Base-by-base conservation (phyloP, 2,113 vertebrate species). In the Galemys pyrenaicus region DNA sequence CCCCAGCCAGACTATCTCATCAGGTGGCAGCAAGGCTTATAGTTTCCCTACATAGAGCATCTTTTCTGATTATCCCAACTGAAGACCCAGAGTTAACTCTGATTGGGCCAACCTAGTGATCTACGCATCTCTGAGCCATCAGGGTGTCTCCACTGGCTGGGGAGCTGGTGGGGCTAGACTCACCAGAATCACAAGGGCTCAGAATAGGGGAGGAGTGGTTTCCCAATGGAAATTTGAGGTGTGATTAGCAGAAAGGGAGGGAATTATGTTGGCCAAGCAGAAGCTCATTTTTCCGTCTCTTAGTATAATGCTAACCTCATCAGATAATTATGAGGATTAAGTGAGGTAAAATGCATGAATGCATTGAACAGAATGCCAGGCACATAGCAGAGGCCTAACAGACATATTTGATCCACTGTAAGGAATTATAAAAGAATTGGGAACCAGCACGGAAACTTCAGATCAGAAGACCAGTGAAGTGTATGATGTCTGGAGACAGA, bases 241-340 rank as follows among this genome's bases (percentile, higher is more conserved):
- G 24, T 60, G 64, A 9, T 56, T 71, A 84, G 71, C 19, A 84
- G 54, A 71, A 83, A 92, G 32, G 9, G 22, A 10, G 24, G 13
- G 32, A 37, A n/a, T 64, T n/a, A 71, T 7, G 13, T 56, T 56
- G 13, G 19, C 78, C 37, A 89, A 37, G 64, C 44, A 88, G 20
- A 82, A 92, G 28, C 39, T 88, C 6, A 0, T 51, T 92, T 80
- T 82, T 44, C 58, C n/a, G 26, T 68, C 49, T 51, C 39, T 81
- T 74, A 82, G 46, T 28, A 67, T 54, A 84, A 60, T 26, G 62
- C 26, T 87, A 44, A 91, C 24, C 12, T 32, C 19, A 68, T 92
- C 64, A 28, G 44, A 71, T 41, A 88, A 77, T 87, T 49, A 74
- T 62, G 51, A 91, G 39, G 28, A 91, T 54, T 82, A 87, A 82